A percentile compares a stretch with the other conserved stretches of the same genome.
phyloP scores from a whole-genome alignment of 92 coral and sea anemone species.

The Chrysogorgia sp. region DNA sequence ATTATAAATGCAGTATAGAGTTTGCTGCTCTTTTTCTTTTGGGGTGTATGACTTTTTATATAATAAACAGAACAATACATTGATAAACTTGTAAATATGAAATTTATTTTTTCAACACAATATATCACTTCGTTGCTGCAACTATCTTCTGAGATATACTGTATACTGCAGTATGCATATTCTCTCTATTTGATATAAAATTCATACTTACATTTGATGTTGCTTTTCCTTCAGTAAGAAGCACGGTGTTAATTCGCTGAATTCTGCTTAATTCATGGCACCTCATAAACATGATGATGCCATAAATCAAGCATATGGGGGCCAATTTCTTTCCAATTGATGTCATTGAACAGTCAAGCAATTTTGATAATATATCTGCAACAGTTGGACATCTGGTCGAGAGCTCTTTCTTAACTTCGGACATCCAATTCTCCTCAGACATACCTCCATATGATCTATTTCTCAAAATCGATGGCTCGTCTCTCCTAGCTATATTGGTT shows the following conservation, averaged over 20 bases:
- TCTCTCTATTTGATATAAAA: too few relatives aligned
- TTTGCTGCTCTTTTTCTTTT: too few relatives aligned
- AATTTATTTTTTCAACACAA: too few relatives aligned
- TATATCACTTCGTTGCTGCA: too few relatives aligned
- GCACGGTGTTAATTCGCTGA: neutral
- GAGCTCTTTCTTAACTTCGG: conserved; percentile 2
- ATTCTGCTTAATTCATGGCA: conserved; percentile 1
- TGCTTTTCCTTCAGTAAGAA: neutral
- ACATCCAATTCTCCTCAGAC: conserved; percentile 9
- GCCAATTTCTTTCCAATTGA: neutral
- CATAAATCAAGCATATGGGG: neutral
- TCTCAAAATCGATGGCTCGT: conserved; percentile 5
- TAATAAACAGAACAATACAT: too few relatives aligned
- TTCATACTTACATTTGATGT: neutral
- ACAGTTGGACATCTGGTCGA: conserved; percentile 7
- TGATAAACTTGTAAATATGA: too few relatives aligned
- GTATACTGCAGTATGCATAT: too few relatives aligned
- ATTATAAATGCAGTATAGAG: too few relatives aligned
- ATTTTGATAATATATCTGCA: neutral
- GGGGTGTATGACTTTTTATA: too few relatives aligned
- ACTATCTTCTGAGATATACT: too few relatives aligned
- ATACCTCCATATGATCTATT: conserved; percentile 2
- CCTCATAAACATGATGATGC: neutral
- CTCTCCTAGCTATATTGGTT: neutral
- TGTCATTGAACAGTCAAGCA: conserved; percentile 5